These are phyloP conservation scores for Balaeniceps rex DNA, from an alignment of 2,113 vertebrate species.

Conservation along the genomic window DNA sequence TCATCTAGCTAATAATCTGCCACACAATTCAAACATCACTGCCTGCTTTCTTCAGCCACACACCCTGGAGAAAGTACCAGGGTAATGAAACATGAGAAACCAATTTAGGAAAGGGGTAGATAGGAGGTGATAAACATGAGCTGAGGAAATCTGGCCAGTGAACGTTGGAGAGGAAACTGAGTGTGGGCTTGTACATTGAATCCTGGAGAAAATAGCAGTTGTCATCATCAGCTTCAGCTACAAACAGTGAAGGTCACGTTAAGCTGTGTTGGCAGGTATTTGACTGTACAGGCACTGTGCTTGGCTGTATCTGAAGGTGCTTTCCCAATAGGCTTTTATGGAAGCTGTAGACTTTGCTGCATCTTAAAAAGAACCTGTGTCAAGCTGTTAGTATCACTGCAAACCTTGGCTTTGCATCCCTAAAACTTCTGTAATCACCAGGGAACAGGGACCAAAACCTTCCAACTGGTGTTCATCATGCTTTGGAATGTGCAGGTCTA, in stretches of 20 bases:
- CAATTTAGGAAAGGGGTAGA: neutral
- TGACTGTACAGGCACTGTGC: neutral
- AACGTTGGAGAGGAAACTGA: neutral
- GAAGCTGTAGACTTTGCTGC: neutral
- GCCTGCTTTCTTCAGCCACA: neutral
- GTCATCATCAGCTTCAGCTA: neutral
- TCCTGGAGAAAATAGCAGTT: neutral
- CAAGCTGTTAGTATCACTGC: neutral
- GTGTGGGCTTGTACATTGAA: neutral
- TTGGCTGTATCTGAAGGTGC: neutral
- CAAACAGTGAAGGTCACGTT: neutral
- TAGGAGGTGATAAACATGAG: neutral
- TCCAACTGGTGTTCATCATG: neutral
- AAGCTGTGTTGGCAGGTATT: neutral
- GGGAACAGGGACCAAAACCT: neutral
- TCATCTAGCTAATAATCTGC: neutral
- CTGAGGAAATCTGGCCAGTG: neutral
- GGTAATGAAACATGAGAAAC: neutral
- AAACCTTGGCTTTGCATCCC: rapidly evolving
- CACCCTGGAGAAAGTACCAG: neutral
- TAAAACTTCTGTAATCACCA: neutral
- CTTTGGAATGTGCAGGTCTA: neutral
- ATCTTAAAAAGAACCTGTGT: neutral
- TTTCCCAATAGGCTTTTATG: neutral
- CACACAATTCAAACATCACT: neutral